A percentile compares a stretch with the other conserved stretches of the same genome.
Evolutionary conservation across 2,888 invertebrate species (phyloP).

Genomic region (Phengaris alcon): DNA sequence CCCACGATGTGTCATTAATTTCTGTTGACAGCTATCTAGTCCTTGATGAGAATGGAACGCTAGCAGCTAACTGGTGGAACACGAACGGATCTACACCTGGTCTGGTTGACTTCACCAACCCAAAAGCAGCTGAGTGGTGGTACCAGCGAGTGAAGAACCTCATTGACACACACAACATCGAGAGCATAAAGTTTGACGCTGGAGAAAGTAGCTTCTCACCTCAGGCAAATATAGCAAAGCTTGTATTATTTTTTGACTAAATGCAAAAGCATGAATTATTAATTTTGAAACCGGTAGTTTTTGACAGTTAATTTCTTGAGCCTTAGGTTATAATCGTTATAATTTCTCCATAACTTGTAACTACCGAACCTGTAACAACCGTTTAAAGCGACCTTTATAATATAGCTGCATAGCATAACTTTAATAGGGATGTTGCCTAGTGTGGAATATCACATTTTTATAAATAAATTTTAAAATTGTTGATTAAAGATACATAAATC

Average conservation of each 20-base stretch:
- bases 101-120: constrained; percentile 86
- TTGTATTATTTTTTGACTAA: not conserved
- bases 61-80: constrained; percentile 77
- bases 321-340: no score
- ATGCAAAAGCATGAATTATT: no score
- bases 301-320: no score
- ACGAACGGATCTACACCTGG: constrained; percentile 71
- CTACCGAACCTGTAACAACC: no score
- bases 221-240: constrained; percentile 54
- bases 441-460: no score
- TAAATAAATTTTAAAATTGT: no score
- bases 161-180: constrained; percentile 80
- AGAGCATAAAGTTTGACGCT: constrained; percentile 90
- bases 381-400: no score
- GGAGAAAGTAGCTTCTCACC: constrained; percentile 86
- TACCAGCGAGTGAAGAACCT: constrained; percentile 72
- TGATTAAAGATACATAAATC: no score
- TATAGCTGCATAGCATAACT: no score
- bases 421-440: no score
- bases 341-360: no score
- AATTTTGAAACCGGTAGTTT: no score
- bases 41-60: constrained; percentile 62
- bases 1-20: constrained; percentile 1
- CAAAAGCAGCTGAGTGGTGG: constrained; percentile 82
- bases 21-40: constrained; percentile 65